Conservation (phyloP, 1,140 invertebrate genomes). For the Drosophila lowei region DNA sequence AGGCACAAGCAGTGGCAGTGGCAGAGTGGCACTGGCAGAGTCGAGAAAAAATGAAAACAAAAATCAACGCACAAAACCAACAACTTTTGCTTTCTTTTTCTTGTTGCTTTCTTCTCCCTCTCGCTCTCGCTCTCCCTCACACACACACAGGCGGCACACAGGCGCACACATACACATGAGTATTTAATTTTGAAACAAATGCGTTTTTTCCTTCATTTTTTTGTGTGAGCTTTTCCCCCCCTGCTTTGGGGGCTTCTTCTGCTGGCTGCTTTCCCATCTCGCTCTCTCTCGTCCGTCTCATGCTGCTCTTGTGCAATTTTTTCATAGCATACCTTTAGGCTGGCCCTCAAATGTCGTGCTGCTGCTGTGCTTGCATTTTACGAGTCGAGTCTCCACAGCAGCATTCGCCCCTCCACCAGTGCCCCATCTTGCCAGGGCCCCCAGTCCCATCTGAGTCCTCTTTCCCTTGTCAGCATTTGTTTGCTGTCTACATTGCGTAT, state of each 20-base stretch:
- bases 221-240: neutral
- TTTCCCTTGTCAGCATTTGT: slow-evolving; percentile 21
- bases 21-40: no score
- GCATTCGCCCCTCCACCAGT: neutral
- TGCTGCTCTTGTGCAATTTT: slow-evolving; percentile 62
- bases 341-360: slow-evolving; percentile 46
- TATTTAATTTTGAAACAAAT: slow-evolving; percentile 78
- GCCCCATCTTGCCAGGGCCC: neutral
- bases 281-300: neutral
- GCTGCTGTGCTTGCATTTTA: slow-evolving; percentile 63
- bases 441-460: neutral
- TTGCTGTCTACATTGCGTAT: slow-evolving; percentile 44
- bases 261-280: neutral
- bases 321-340: slow-evolving; percentile 75
- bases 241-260: slow-evolving; percentile 31
- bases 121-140: neutral
- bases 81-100: slow-evolving; percentile 74
- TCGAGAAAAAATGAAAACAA: slow-evolving; percentile 55
- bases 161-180: slow-evolving; percentile 28
- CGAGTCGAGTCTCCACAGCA: slow-evolving; percentile 6
- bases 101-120: slow-evolving; percentile 44
- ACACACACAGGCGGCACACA: slow-evolving; percentile 21
- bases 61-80: slow-evolving; percentile 59
- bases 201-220: slow-evolving; percentile 37
- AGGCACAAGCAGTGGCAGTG: slow-evolving; percentile 24